These are phyloP conservation scores for Myotis yumanensis DNA, from an alignment of 2,113 vertebrate species.

Conservation along the genomic window DNA sequence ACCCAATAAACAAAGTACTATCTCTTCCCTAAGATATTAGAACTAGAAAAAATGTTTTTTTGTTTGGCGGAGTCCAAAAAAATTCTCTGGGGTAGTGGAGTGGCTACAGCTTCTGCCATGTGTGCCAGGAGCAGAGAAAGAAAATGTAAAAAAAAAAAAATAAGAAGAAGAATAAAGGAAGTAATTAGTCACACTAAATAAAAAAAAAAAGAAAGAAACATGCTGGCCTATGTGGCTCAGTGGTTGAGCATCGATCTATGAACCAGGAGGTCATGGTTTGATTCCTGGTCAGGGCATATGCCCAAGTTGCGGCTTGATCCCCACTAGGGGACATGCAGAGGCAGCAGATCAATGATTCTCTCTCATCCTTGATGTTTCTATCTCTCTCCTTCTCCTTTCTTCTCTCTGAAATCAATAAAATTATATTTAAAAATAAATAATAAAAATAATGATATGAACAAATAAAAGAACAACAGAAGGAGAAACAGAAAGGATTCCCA, in stretches of 20 bases:
- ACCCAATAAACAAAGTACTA: neutral
- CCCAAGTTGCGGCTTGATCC: too few relatives aligned
- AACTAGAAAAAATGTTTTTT: neutral
- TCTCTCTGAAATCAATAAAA: too few relatives aligned
- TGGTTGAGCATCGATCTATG: too few relatives aligned
- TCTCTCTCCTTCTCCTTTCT: too few relatives aligned
- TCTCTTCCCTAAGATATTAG: neutral
- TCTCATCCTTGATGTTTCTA: too few relatives aligned
- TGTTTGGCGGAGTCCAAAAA: neutral
- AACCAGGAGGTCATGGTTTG: too few relatives aligned
- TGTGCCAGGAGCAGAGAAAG: neutral
- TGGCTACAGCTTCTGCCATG: neutral
- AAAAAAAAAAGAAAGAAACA: neutral
- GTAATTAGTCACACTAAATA: neutral
- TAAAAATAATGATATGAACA: too few relatives aligned
- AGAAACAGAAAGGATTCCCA: neutral
- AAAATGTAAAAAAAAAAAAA: neutral
- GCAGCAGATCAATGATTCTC: too few relatives aligned
- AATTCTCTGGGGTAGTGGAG: neutral
- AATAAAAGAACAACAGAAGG: neutral
- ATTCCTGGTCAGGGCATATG: too few relatives aligned
- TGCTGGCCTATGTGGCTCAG: too few relatives aligned
- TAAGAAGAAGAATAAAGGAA: neutral
- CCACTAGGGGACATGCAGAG: too few relatives aligned
- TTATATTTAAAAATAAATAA: too few relatives aligned